phyloP scores from a whole-genome alignment of 2,888 invertebrate species.

The Protodeltote pygarga region DNA sequence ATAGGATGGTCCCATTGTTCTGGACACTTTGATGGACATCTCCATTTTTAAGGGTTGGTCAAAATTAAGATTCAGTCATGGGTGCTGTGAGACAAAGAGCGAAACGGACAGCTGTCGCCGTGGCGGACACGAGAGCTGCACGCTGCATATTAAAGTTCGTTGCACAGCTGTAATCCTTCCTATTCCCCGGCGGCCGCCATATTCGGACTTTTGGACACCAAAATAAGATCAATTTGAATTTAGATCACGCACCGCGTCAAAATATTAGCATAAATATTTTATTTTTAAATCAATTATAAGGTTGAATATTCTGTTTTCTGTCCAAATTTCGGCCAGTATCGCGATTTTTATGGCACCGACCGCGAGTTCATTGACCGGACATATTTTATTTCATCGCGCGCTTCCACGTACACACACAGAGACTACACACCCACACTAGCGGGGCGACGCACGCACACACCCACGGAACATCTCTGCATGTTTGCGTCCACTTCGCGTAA shows the following conservation, averaged over 20 bases:
- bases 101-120: constrained; percentile 64
- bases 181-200: constrained; percentile 56
- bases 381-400: constrained; percentile 87
- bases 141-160: constrained; percentile 72
- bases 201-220: constrained; percentile 50
- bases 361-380: constrained; percentile 85
- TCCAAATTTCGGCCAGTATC: constrained; percentile 84
- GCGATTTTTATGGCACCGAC: constrained; percentile 86
- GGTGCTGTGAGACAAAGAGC: constrained; percentile 53
- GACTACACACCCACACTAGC: constrained; percentile 71
- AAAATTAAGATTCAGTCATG: constrained; percentile 47
- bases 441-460: constrained; percentile 71
- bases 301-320: constrained; percentile 66
- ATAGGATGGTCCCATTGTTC: constrained; percentile 22
- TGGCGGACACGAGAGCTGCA: constrained; percentile 62
- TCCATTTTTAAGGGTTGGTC: constrained; percentile 42
- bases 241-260: constrained; percentile 26
- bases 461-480: constrained; percentile 70
- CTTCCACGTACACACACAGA: constrained; percentile 84
- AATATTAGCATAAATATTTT: constrained; percentile 17
- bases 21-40: constrained; percentile 29
- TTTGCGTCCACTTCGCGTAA: constrained; percentile 80
- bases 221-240: constrained; percentile 43
- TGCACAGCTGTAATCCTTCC: constrained; percentile 68
- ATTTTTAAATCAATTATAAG: constrained; percentile 44